These are phyloP conservation scores for Zhengitettix transpicula DNA, from an alignment of 2,888 invertebrate genomes.

Conservation along the genomic window DNA sequence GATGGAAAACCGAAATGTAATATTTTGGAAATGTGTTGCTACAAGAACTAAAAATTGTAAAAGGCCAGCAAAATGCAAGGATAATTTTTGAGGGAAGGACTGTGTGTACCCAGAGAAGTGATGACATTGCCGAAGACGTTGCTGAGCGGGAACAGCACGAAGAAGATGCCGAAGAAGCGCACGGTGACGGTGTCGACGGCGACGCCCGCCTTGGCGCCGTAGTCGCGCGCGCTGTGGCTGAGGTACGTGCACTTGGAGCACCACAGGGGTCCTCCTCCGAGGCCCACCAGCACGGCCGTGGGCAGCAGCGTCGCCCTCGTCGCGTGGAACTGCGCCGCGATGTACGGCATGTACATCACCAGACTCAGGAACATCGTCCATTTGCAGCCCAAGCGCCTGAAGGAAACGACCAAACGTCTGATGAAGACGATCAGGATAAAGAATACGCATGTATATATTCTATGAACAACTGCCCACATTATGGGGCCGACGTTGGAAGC, in stretches of 20 bases:
- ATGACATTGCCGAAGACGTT: constrained; percentile 89
- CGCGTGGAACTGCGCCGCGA: constrained; percentile 79
- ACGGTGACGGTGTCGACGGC: constrained; percentile 37
- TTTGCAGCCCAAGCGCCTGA: constrained; percentile 76
- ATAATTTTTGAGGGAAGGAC: too few relatives aligned
- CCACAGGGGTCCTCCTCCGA: constrained; percentile 88
- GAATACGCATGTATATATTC: too few relatives aligned
- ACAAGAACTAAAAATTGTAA: too few relatives aligned
- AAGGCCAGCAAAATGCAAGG: too few relatives aligned
- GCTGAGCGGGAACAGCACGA: constrained; percentile 92
- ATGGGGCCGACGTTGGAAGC: too few relatives aligned
- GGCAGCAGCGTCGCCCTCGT: constrained; percentile 69
- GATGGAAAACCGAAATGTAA: too few relatives aligned
- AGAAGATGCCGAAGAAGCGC: constrained; percentile 87
- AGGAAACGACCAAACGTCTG: neutral
- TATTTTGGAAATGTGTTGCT: too few relatives aligned
- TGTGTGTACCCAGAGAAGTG: constrained; percentile 55
- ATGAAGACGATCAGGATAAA: too few relatives aligned
- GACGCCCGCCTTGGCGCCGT: constrained; percentile 49
- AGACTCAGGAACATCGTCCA: constrained; percentile 75
- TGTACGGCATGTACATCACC: constrained; percentile 77
- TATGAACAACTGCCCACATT: too few relatives aligned
- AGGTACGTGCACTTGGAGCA: constrained; percentile 90
- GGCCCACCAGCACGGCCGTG: constrained; percentile 64
- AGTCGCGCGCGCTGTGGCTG: constrained; percentile 66